Evolutionary conservation across 2,797 vertebrate genomes (phyloP).

Genomic region (Carcharodon carcharias): DNA sequence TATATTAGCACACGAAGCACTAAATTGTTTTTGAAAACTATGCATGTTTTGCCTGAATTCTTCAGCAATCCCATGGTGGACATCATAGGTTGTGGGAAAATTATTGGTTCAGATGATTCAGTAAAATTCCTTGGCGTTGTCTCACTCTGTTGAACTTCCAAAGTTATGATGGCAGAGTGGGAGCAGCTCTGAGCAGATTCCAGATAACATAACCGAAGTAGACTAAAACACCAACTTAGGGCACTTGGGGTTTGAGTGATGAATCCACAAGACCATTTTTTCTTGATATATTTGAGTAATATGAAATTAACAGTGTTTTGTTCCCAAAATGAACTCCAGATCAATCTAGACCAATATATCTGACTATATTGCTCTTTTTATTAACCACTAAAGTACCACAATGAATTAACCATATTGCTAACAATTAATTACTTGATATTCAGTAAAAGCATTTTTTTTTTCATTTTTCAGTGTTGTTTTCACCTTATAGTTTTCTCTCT

Average conservation of each 20-base stretch:
- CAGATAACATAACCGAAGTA: neutral
- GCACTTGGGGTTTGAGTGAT: neutral
- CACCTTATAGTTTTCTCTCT: slow-evolving; percentile 51
- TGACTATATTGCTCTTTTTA: neutral
- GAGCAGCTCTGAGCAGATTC: neutral
- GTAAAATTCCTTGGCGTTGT: neutral
- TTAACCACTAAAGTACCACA: neutral
- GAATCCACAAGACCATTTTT: neutral
- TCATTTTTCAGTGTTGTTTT: slow-evolving; percentile 31
- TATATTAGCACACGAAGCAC: neutral
- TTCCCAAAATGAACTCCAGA: neutral
- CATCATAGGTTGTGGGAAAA: neutral
- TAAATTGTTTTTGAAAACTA: neutral
- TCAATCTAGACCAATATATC: neutral
- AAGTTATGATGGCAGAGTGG: neutral
- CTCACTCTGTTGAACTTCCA: neutral
- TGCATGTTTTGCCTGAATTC: neutral
- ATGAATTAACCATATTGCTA: neutral
- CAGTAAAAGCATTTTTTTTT: neutral
- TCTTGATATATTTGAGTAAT: neutral
- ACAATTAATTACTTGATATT: neutral
- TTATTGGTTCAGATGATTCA: neutral
- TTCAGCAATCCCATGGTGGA: neutral
- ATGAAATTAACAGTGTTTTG: neutral
- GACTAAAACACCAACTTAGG: neutral